Base-by-base conservation (phyloP, 2,113 vertebrate genomes). In the Pygoscelis adeliae region DNA sequence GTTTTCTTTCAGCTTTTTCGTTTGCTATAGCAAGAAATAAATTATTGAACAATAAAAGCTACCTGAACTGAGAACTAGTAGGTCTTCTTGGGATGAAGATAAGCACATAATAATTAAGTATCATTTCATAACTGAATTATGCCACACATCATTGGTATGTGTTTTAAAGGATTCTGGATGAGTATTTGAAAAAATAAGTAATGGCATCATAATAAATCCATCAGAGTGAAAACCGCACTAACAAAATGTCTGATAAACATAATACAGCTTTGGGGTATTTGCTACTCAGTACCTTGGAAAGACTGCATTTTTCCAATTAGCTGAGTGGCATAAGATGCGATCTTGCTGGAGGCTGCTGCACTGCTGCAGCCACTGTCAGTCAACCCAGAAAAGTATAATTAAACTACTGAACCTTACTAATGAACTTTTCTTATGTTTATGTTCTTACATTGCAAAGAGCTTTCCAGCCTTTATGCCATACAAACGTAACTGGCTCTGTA, bases 341-440 rank as follows among this genome's bases (percentile, higher is more conserved):
- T 53, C 80, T 90, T 88, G 76, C 93, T 93, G 53, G 58, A 98
- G 97, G 94, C 95, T 82, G 78, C 83, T 78, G 87, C 90, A 92
- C 90, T 92, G 87, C 95, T 69, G 74, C 82, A 95, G 95, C 58
- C 40, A 96, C 71, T 4, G 9, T 49, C 49, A 95, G 71, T n/a
- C 90, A 96, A 94, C 70, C 47, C 83, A 94, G 87, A 91, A 62
- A 90, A 65, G 66, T 76, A 34, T 56, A 90, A 95, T 72, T 46
- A 92, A 97, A 76, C 67, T 73, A 67, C 50, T 79, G 69, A 96
- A 86, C 84, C 69, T 88, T 56, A 83, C 66, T 96, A 91, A 89
- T n/a, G 26, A 81, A 56, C 58, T n/a, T 27, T 78, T 65, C 36
- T 67, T 46, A 87, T 22, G n/a, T 63, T 82, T 89, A 63, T 36